phyloP scores from a whole-genome alignment of 1,140 invertebrate genomes.

The Pogonus chalceus region DNA sequence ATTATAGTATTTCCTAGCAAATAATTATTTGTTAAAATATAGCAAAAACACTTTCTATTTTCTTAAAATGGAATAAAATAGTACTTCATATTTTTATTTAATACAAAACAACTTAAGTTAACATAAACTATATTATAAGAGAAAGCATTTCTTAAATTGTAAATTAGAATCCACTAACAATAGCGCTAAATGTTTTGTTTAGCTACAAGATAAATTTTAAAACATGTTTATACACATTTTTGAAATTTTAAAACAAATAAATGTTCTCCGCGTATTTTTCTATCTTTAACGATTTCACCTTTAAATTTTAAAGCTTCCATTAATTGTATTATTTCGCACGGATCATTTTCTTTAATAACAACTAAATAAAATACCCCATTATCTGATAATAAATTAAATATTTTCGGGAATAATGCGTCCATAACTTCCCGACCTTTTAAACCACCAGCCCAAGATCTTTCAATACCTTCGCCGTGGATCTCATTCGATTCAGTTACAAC shows the following conservation, averaged over 20 bases:
- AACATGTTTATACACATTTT: no score
- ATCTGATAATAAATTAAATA: constrained; percentile 57
- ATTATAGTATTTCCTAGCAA: no score
- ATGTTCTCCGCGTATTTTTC: constrained; percentile 47
- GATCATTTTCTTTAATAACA: constrained; percentile 76
- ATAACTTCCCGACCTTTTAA: constrained; percentile 67
- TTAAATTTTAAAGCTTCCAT: constrained; percentile 47
- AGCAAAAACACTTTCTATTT: no score
- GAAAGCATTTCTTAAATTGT: no score
- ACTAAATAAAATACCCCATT: constrained; percentile 76
- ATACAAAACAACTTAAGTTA: no score
- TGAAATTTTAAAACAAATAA: constrained; percentile 39
- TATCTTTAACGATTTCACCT: constrained; percentile 49
- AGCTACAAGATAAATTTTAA: no score
- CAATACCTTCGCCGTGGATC: constrained; percentile 46
- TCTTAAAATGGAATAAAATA: no score
- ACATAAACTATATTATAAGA: no score
- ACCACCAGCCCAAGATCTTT: constrained; percentile 79
- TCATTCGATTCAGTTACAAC: constrained; percentile 75
- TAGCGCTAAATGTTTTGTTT: no score
- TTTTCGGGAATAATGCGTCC: constrained; percentile 57
- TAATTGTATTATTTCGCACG: constrained; percentile 55
- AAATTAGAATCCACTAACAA: no score
- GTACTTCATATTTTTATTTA: no score
- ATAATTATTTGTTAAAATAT: no score